These are phyloP conservation scores for Sebastes matsubarae DNA, from an alignment of 2,797 vertebrate genomes.

Conservation along the genomic window DNA sequence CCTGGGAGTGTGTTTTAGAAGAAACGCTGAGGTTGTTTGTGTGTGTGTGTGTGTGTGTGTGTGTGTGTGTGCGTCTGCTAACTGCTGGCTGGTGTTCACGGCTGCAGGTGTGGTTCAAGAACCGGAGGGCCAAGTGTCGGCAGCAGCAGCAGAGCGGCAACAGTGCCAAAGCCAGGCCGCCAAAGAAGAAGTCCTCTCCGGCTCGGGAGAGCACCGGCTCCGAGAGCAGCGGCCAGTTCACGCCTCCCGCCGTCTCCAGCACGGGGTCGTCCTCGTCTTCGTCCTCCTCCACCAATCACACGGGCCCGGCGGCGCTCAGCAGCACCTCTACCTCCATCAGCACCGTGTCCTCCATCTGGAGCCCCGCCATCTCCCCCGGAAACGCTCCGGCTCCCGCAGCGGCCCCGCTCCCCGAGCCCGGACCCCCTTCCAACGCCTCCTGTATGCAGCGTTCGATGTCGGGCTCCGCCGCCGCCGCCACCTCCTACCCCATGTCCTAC, in stretches of 20 bases:
- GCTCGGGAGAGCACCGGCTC: constrained; percentile 95
- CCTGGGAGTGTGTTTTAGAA: constrained; percentile 21
- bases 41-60: constrained; percentile 23
- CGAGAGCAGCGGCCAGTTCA: constrained; percentile 97
- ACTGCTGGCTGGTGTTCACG: constrained; percentile 40
- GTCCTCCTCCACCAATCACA: constrained; percentile 83
- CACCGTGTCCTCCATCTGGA: constrained; percentile 96
- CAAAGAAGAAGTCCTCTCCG: constrained; percentile 96
- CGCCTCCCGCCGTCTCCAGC: constrained; percentile 92
- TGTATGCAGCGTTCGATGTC: constrained; percentile 95
- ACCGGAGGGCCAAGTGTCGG: constrained; percentile 95
- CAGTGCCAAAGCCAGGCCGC: constrained; percentile 90
- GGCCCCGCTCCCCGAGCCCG: constrained; percentile 87
- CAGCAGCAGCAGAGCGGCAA: constrained; percentile 92
- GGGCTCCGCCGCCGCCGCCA: constrained; percentile 78
- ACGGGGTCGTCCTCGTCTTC: constrained; percentile 92
- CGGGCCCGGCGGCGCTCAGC: constrained; percentile 74
- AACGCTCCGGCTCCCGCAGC: constrained; percentile 81
- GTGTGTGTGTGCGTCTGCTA: constrained; percentile 19
- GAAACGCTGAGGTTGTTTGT: constrained; percentile 24
- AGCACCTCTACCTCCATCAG: constrained; percentile 86
- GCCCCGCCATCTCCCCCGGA: constrained; percentile 94
- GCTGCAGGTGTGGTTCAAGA: constrained; percentile 97
- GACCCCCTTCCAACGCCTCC: constrained; percentile 87
- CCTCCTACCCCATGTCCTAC: constrained; percentile 94